Percentiles rank a stretch among this genome's conserved stretches.
These are phyloP conservation scores for Tinea semifulvella DNA, from an alignment of 2,888 invertebrate genomes.

Conservation along the genomic window DNA sequence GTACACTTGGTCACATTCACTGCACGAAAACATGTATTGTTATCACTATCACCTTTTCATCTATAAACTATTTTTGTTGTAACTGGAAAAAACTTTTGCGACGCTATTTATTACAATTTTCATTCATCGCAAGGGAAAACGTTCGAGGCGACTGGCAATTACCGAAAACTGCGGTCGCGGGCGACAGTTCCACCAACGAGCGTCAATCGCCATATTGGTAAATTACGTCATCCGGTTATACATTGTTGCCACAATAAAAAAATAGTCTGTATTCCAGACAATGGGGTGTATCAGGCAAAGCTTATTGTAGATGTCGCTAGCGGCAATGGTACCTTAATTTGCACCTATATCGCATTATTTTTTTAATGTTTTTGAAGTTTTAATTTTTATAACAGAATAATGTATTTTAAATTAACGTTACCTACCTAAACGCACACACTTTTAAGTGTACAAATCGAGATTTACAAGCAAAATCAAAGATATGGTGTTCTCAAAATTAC, in stretches of 20 bases:
- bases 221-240: slow-evolving; percentile 48
- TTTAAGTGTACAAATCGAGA: no score
- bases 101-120: slow-evolving; percentile 45
- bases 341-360: no score
- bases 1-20: slow-evolving; percentile 6
- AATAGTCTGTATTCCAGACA: neutral
- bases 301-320: no score
- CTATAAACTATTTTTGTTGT: neutral
- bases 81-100: slow-evolving; percentile 1
- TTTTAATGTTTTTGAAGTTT: no score
- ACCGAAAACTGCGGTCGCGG: slow-evolving; percentile 44
- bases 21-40: slow-evolving; percentile 9
- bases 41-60: slow-evolving; percentile 5
- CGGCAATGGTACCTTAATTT: no score
- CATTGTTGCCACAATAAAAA: neutral
- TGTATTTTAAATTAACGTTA: no score
- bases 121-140: slow-evolving; percentile 58
- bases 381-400: no score
- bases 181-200: slow-evolving; percentile 41
- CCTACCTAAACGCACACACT: no score
- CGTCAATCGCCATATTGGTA: slow-evolving; percentile 63
- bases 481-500: no score
- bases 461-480: no score
- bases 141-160: slow-evolving; percentile 43
- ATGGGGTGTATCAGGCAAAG: no score